Evolutionary conservation across 2,888 invertebrate genomes (phyloP), one percentile per base, ranked within the genome.

Genomic region (Limnephilus auricula): DNA sequence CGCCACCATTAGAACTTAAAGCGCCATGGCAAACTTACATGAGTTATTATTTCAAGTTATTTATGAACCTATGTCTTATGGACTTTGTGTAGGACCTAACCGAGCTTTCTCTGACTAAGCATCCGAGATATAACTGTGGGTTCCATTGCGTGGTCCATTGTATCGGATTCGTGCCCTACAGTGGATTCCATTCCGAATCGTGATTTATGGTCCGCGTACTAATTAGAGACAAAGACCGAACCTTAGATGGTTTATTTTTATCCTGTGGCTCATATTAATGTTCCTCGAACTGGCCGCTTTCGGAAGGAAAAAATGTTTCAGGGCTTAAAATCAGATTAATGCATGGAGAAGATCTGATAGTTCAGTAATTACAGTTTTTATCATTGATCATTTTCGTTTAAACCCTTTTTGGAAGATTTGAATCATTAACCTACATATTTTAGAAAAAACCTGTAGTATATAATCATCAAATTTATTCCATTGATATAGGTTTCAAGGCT

Each of bases 151-250:
- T 30, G 37, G 37, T 85, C 85, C 45, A 85, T 40, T 85, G 40
- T 85, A 30, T 40, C 30, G 30, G 45, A 45, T 40, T n/a, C 85
- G 37, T 32, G 31, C 82, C 82, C 82, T 25, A 65, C 65, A 65
- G 82, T n/a, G 40, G 37, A 85, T 85, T 85, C 85, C 85, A n/a
- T 40, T 85, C 45, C 40, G 85, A 40, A 40, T 85, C 85, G 85
- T 85, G 85, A 85, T 85, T 85, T 85, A 85, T 85, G 85, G 30
- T 30, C 40, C 85, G 40, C 37, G 30, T 30, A n/a, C 85, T 85
- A 85, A 85, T 85, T 37, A 85, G 45, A 85, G 85, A 40, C 34
- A 85, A n/a, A 85, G 37, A 15, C 85, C 40, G 40, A 85, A 85
- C 40, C 85, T 65, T 34, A 85, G 40, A 40, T 45, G 85, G 34